Percentiles rank a stretch among this genome's conserved stretches.
These are phyloP conservation scores for Zaprionus inermis DNA, from an alignment of 1,140 invertebrate genomes.

Conservation along the genomic window DNA sequence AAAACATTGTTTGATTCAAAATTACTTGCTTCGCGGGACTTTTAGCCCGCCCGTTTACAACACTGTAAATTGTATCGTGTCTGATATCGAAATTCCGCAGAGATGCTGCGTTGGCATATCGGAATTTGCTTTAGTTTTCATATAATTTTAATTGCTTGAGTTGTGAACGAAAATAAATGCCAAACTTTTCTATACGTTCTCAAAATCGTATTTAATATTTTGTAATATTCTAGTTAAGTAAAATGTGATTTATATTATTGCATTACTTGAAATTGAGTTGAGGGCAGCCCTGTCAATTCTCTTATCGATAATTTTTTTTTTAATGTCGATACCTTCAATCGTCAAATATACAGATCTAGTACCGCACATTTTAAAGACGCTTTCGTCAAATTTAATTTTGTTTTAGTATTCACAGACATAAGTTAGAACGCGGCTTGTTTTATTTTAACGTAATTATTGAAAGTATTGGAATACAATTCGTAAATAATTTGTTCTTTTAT, in stretches of 20 bases:
- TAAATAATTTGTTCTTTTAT: not conserved
- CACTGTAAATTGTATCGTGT: not conserved
- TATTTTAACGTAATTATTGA: not conserved
- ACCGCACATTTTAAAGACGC: slow-evolving; percentile 1
- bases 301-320: not conserved
- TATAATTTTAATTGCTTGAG: not conserved
- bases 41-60: not conserved
- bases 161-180: not conserved
- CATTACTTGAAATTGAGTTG: not conserved
- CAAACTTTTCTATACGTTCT: too few relatives aligned
- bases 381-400: not conserved
- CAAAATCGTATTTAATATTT: not conserved
- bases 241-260: not conserved
- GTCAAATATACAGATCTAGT: not conserved
- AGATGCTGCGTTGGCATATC: not conserved
- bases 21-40: not conserved
- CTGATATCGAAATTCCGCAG: not conserved
- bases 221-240: not conserved
- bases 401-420: not conserved
- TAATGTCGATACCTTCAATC: not conserved
- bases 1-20: not conserved
- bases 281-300: not conserved
- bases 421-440: not conserved
- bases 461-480: not conserved
- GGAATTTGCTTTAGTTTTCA: not conserved